Evolutionary conservation across 2,113 vertebrate genomes (phyloP), one percentile per base, ranked within the genome.

Genomic region (Larimichthys polyactis): DNA sequence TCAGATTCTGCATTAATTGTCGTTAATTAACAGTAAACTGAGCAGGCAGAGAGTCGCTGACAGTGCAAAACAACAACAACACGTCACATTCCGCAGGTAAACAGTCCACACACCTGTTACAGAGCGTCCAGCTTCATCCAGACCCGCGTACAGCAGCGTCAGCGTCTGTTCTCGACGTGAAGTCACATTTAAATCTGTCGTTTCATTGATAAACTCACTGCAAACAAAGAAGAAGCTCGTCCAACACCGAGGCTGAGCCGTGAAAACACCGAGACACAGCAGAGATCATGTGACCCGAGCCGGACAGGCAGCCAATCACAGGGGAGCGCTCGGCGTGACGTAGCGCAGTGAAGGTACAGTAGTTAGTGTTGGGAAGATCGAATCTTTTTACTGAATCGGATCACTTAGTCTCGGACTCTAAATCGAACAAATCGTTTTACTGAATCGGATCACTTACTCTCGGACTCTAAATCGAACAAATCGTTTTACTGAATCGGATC

Each of bases 281-380:
- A 0, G 52, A 19, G 14, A 60, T 91, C 92, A 92, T 51, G 87
- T 92, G 92, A 90, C 15, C 80, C 0, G 0, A 15, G 1, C 10
- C 0, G 3, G 36, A 0, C 72, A 77, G 77, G 89, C 87, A 87
- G 77, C 92, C 87, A 87, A 93, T 91, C 1, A n/a, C 54, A 70
- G 11, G 2, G 0, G 1, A 65, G 43, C 15, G 16, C 0, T 0
- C 1, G 5, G 1, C 7, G 55, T 90, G 91, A 91, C 88, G 66
- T 77, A 20, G 3, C 1, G 4, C 1, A 0, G 36, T 40, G 36
- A 40, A 8, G 32, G 7, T 40, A 40, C 36, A 40, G 36, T 8
- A 40, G 36, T 40, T 40, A 40, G 36, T 8, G 36, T 40, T 40
- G 36, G 36, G 36, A 40, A 40, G 8, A 8, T 40, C 7, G 36